Percentiles rank a stretch among this genome's conserved stretches.
Conservation (phyloP, 2,797 vertebrate species). For the Sarcophilus harrisii region DNA sequence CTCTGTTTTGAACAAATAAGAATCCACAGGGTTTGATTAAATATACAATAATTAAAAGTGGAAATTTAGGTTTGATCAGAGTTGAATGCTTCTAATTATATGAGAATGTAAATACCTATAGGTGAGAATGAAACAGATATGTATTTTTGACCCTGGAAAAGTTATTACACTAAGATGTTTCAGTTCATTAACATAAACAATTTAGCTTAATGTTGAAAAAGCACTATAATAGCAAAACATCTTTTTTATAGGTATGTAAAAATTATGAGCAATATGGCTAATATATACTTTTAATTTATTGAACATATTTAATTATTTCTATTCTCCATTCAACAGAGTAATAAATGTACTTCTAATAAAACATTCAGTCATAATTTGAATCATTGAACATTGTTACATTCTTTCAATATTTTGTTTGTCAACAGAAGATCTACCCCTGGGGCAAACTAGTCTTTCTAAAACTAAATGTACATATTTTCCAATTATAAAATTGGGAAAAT, state of each 20-base stretch:
- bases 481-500: neutral
- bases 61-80: constrained; percentile 67
- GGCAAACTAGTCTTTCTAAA: neutral
- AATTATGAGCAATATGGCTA: neutral
- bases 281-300: neutral
- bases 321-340: neutral
- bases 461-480: neutral
- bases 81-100: constrained; percentile 54
- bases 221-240: neutral
- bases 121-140: constrained; percentile 41
- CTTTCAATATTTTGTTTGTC: neutral
- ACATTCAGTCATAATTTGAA: neutral
- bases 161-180: constrained; percentile 43
- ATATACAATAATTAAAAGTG: constrained; percentile 78
- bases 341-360: neutral
- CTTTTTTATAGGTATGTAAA: neutral
- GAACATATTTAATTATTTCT: neutral
- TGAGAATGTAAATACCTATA: constrained; percentile 21
- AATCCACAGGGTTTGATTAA: constrained; percentile 62
- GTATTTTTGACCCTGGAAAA: constrained; percentile 49
- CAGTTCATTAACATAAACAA: constrained; percentile 24
- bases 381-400: neutral
- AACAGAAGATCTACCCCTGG: neutral
- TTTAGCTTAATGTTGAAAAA: constrained; percentile 60
- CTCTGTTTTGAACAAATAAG: constrained; percentile 79